Conservation (phyloP, 2,113 vertebrate species). For the Raja brachyura region DNA sequence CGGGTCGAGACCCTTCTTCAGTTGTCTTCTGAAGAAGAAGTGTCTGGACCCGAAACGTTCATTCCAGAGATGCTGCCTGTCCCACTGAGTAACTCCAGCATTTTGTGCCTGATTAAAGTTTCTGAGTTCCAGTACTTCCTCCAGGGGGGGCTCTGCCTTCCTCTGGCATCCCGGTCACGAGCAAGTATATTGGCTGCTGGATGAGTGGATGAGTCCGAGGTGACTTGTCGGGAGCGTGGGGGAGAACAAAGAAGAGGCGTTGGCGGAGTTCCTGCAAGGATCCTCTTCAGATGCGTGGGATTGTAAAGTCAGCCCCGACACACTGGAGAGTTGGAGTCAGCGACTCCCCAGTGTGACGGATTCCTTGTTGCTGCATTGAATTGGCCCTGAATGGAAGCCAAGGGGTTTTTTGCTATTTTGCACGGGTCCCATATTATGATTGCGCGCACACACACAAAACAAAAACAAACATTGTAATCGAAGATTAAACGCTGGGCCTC, state of each 20-base stretch:
- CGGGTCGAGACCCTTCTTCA: too few species aligned
- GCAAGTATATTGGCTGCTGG: too few species aligned
- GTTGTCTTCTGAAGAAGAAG: too few species aligned
- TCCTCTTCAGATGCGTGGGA: neutral
- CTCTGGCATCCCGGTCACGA: too few species aligned
- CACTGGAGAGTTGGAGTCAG: neutral
- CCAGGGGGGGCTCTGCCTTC: too few species aligned
- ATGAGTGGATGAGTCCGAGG: too few species aligned
- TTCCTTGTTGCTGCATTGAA: neutral
- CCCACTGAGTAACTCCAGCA: too few species aligned
- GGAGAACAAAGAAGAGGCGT: neutral
- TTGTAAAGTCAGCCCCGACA: neutral
- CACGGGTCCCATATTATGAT: neutral
- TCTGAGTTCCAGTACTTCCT: too few species aligned
- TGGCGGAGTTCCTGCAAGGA: neutral
- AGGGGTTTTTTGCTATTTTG: neutral
- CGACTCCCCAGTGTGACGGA: neutral
- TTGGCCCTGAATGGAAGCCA: neutral
- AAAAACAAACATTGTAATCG: neutral
- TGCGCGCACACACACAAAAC: neutral
- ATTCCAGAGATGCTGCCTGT: too few species aligned
- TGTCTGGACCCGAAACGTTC: too few species aligned
- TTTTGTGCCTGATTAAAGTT: too few species aligned
- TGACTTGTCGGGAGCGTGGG: too few species aligned
- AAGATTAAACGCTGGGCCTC: neutral